phyloP scores from a whole-genome alignment of 2,888 invertebrate species.

The Microctonus hyperodae region DNA sequence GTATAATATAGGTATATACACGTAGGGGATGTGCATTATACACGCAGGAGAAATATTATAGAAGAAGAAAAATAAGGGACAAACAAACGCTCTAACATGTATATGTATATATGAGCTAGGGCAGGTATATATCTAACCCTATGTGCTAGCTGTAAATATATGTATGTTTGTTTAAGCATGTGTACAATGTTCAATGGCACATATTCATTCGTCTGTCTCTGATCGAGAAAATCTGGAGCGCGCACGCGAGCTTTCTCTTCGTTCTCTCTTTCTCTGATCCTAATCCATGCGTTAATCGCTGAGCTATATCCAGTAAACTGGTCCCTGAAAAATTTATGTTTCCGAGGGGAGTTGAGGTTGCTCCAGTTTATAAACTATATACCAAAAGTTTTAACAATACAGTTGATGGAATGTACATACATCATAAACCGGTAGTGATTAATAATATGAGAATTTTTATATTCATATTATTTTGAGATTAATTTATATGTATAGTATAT shows the following conservation, averaged over 20 bases:
- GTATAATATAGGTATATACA: too few relatives aligned
- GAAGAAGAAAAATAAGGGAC: slow-evolving; percentile 21
- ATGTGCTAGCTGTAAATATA: slow-evolving; percentile 21
- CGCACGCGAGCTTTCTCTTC: slow-evolving; percentile 21
- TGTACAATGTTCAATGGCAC: slow-evolving; percentile 18
- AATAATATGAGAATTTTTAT: too few relatives aligned
- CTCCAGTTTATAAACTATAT: slow-evolving; percentile 14
- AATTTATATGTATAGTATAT: too few relatives aligned
- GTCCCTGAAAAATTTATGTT: slow-evolving; percentile 32
- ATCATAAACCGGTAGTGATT: too few relatives aligned
- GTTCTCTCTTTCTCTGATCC: slow-evolving; percentile 49
- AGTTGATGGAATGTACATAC: slow-evolving; percentile 25
- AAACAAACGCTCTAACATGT: slow-evolving; percentile 5
- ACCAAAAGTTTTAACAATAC: slow-evolving; percentile 27
- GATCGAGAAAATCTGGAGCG: slow-evolving; percentile 44
- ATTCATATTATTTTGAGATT: too few relatives aligned
- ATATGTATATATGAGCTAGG: too few relatives aligned
- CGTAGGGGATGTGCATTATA: neutral
- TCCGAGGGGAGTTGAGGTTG: slow-evolving; percentile 23
- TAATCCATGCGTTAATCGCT: slow-evolving; percentile 62
- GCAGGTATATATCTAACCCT: slow-evolving; percentile 30
- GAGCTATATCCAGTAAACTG: too few relatives aligned
- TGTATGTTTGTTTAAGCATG: slow-evolving; percentile 11
- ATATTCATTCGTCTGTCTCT: slow-evolving; percentile 31
- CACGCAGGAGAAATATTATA: neutral